phyloP scores from a whole-genome alignment of 1,140 invertebrate genomes.

The Pseudoatta argentina region DNA sequence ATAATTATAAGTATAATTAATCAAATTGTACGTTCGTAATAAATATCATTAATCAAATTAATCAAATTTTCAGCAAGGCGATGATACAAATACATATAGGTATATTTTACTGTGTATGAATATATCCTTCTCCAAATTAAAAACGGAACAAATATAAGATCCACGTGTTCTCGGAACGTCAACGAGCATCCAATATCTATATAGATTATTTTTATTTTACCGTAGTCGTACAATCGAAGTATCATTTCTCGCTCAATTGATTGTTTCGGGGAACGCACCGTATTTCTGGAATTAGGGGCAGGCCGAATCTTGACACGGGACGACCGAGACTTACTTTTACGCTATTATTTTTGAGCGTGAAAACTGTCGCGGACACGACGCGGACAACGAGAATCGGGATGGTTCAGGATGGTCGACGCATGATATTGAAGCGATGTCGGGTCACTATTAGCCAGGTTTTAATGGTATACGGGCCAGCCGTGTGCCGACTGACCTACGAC shows the following conservation, averaged over 20 bases:
- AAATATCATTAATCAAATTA: too few relatives aligned
- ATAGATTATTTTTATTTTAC: too few relatives aligned
- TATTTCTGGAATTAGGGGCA: neutral
- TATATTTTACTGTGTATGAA: too few relatives aligned
- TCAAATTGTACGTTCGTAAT: too few relatives aligned
- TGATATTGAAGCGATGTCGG: constrained; percentile 72
- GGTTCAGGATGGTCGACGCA: constrained; percentile 55
- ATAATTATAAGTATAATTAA: too few relatives aligned
- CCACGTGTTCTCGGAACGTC: neutral
- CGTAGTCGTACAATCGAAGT: neutral
- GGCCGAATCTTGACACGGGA: neutral
- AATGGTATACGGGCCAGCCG: constrained; percentile 73
- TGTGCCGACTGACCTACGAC: constrained; percentile 77
- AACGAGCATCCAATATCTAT: neutral
- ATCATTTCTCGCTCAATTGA: neutral
- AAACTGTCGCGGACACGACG: constrained; percentile 55
- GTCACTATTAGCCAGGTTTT: constrained; percentile 77
- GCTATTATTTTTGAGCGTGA: constrained; percentile 46
- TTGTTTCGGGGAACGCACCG: neutral
- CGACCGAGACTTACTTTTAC: constrained; percentile 13
- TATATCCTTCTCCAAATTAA: neutral
- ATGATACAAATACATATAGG: too few relatives aligned
- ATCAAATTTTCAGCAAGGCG: too few relatives aligned
- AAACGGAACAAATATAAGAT: constrained; percentile 4
- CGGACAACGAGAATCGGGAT: neutral